Evolutionary conservation across 2,888 invertebrate genomes (phyloP).

Genomic region (Stenolophus ochropezus): DNA sequence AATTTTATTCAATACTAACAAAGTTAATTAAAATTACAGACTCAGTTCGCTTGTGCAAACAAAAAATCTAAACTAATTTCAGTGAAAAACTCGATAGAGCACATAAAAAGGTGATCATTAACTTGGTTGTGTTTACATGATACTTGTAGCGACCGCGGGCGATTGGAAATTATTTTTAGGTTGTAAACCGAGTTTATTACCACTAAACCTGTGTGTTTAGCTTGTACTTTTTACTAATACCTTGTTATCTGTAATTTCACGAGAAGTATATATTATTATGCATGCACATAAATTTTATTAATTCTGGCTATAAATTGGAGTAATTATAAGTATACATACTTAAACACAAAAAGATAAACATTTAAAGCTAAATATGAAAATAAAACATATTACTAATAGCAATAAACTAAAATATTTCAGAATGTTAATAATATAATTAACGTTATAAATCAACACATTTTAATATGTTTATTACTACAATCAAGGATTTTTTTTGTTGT

Average conservation of each 20-base stretch:
- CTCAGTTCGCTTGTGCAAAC: conserved; percentile 18
- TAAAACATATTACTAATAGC: neutral
- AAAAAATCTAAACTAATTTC: conserved; percentile 47
- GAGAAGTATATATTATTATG: conserved; percentile 17
- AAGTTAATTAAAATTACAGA: conserved; percentile 56
- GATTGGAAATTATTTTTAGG: conserved; percentile 32
- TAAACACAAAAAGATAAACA: conserved; percentile 1
- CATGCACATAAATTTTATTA: conserved; percentile 28
- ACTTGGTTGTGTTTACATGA: conserved; percentile 21
- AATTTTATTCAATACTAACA: conserved; percentile 48
- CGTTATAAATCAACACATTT: neutral
- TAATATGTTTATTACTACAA: neutral
- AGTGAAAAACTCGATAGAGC: conserved; percentile 38
- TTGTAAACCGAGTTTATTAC: conserved; percentile 29
- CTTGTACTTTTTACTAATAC: conserved; percentile 20
- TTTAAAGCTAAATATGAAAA: neutral
- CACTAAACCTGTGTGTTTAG: conserved; percentile 7
- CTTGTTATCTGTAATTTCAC: conserved; percentile 23
- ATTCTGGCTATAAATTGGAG: conserved; percentile 9
- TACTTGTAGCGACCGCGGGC: conserved; percentile 14
- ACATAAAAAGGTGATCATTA: conserved; percentile 47
- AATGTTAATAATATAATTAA: conserved; percentile 16
- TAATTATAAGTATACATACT: neutral
- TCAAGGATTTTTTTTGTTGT: neutral
- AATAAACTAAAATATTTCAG: conserved; percentile 36